Conservation (phyloP, 2,888 invertebrate species). For the Halictus quadricinctus region DNA sequence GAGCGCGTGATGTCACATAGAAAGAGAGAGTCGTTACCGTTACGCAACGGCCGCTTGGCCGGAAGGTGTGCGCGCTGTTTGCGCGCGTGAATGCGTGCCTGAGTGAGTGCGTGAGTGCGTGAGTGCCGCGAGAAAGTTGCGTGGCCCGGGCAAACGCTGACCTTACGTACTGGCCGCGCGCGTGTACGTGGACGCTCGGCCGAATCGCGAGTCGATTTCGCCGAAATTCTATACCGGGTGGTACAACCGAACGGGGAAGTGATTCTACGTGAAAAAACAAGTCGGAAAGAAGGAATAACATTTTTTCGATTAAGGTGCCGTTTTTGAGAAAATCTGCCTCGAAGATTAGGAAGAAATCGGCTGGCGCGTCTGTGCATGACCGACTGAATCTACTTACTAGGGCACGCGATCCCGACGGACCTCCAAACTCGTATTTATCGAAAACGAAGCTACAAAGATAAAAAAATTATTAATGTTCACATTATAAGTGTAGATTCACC, state of each 20-base stretch:
- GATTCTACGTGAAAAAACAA: neutral
- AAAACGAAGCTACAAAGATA: neutral
- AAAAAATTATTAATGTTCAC: no score
- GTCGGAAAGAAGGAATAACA: neutral
- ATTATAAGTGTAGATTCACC: no score
- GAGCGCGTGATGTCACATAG: slow-evolving; percentile 80
- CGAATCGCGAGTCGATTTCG: slow-evolving; percentile 23
- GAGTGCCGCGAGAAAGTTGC: slow-evolving; percentile 72
- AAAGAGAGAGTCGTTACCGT: slow-evolving; percentile 82
- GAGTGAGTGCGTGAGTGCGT: slow-evolving; percentile 8
- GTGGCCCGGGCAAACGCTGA: slow-evolving; percentile 78
- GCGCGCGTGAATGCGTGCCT: slow-evolving; percentile 54
- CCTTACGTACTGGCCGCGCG: slow-evolving; percentile 77
- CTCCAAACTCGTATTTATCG: no score
- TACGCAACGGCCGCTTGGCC: slow-evolving; percentile 76
- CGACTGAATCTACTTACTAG: no score
- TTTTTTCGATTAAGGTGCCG: neutral
- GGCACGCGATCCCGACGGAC: no score
- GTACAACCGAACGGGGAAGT: neutral
- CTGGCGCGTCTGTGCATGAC: no score
- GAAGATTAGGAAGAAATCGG: no score
- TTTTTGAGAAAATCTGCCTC: neutral
- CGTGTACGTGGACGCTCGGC: slow-evolving; percentile 8
- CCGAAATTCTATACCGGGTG: neutral
- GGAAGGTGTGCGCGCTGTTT: slow-evolving; percentile 56